Percentiles rank a stretch among this genome's conserved stretches.
Conservation (phyloP, 2,797 vertebrate species). For the Coluber constrictor region DNA sequence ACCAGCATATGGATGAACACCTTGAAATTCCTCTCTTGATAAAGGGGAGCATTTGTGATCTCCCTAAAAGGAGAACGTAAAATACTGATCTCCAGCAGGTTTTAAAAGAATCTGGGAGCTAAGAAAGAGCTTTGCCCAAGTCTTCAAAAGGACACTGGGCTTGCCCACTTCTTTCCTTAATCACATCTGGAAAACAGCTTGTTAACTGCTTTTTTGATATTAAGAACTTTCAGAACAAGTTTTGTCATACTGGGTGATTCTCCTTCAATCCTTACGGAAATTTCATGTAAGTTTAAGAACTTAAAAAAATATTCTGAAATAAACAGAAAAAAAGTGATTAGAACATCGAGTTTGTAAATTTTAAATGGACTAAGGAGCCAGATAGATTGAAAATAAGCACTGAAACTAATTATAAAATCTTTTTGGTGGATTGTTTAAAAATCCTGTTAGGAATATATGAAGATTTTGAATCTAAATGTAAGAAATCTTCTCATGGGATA, state of each 20-base stretch:
- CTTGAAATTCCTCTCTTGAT: neutral
- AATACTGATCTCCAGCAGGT: neutral
- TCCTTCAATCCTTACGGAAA: neutral
- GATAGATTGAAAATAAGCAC: neutral
- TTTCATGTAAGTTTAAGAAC: neutral
- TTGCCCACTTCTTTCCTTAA: neutral
- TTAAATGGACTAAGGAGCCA: neutral
- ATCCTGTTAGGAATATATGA: neutral
- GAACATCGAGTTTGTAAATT: neutral
- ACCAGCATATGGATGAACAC: neutral
- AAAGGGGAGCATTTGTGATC: neutral
- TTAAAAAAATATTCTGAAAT: neutral
- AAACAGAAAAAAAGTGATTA: neutral
- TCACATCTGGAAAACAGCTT: neutral
- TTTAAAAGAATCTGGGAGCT: neutral
- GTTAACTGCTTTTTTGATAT: neutral
- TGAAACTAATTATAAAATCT: neutral
- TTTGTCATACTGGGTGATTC: neutral
- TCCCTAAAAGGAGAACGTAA: neutral
- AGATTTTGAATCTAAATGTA: neutral
- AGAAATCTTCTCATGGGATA: neutral
- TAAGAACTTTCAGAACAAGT: neutral
- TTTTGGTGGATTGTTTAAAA: neutral
- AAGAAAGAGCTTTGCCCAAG: neutral
- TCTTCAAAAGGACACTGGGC: neutral